phyloP scores from a whole-genome alignment of 2,888 invertebrate genomes.

The Caenorhabditis afra region DNA sequence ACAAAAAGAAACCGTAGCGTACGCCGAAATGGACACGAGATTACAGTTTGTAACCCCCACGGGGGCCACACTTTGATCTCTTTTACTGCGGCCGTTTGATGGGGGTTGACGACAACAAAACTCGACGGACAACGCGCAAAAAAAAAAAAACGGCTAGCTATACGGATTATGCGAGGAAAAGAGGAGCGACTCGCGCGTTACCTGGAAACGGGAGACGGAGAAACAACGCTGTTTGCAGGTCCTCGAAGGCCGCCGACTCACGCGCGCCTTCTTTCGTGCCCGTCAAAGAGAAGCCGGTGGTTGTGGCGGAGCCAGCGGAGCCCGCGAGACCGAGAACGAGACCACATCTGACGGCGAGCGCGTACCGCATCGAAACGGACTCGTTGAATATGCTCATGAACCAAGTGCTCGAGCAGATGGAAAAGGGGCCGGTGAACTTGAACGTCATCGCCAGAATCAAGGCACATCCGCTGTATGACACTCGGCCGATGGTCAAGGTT shows the following conservation, averaged over 20 bases:
- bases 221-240: constrained; percentile 24
- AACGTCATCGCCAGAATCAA: constrained; percentile 78
- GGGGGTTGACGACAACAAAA: constrained; percentile 29
- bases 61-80: constrained; percentile 44
- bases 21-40: constrained; percentile 7
- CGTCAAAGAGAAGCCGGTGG: constrained; percentile 59
- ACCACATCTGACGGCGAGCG: constrained; percentile 52
- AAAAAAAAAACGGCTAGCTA: constrained; percentile 52
- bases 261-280: constrained; percentile 71
- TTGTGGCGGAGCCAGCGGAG: constrained; percentile 31
- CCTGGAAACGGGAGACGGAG: constrained; percentile 35
- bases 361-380: constrained; percentile 77
- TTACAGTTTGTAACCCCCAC: constrained; percentile 17
- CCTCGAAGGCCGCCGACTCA: constrained; percentile 42
- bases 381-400: constrained; percentile 80
- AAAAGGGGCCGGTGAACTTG: constrained; percentile 78
- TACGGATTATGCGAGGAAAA: constrained; percentile 32
- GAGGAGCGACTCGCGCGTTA: constrained; percentile 16
- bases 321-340: constrained; percentile 44
- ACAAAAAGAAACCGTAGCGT: background rate
- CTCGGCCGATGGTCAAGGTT: constrained; percentile 79
- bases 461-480: constrained; percentile 78
- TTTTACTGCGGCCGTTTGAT: constrained; percentile 29
- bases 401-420: constrained; percentile 80
- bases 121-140: constrained; percentile 27